These are phyloP conservation scores for Seriola aureovittata DNA, from an alignment of 2,113 vertebrate genomes.

Conservation along the genomic window DNA sequence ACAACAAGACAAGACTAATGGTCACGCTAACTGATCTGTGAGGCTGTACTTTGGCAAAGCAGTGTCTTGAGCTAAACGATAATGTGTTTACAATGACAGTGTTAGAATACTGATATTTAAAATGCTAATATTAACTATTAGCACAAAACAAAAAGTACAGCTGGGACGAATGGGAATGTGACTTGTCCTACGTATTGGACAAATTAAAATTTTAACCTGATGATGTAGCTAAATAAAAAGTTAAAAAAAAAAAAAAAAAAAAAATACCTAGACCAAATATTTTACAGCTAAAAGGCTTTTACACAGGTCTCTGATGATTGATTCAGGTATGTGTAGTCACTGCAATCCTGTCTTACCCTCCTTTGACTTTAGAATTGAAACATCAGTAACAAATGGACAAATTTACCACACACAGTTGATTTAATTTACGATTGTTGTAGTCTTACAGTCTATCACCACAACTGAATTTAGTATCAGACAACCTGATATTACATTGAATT, in stretches of 20 bases:
- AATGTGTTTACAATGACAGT: too few relatives aligned
- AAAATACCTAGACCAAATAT: not conserved
- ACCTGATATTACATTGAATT: not conserved
- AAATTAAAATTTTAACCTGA: not conserved
- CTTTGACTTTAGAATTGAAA: not conserved
- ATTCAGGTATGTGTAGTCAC: not conserved
- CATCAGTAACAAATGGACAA: not conserved
- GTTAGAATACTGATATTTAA: too few relatives aligned
- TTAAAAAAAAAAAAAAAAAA: not conserved
- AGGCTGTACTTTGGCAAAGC: too few relatives aligned
- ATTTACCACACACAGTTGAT: not conserved
- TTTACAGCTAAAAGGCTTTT: not conserved
- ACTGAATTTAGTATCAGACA: not conserved
- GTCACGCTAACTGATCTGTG: too few relatives aligned
- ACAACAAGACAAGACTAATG: too few relatives aligned
- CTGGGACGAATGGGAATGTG: too few relatives aligned
- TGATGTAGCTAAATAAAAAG: not conserved
- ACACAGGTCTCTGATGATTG: too few relatives aligned
- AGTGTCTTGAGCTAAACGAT: too few relatives aligned
- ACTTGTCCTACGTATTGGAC: too few relatives aligned
- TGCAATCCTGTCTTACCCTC: not conserved
- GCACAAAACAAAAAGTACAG: too few relatives aligned
- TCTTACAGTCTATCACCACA: not conserved
- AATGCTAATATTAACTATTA: too few relatives aligned
- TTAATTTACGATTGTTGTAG: slow-evolving; percentile 10